Evolutionary conservation across 1,140 invertebrate species (phyloP).

Genomic region (Drosophila mauritiana): DNA sequence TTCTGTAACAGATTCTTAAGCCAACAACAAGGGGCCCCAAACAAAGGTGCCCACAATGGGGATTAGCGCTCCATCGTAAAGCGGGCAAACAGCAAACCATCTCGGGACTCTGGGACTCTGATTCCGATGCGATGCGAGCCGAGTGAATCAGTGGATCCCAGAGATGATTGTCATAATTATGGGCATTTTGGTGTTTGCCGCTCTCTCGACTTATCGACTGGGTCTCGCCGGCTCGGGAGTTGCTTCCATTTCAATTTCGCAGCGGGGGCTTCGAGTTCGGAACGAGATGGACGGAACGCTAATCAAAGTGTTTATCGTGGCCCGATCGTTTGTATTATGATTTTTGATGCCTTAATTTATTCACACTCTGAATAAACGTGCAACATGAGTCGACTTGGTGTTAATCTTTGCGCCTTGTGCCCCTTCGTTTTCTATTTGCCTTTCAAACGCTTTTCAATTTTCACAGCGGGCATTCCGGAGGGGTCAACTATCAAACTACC

Average conservation of each 20-base stretch:
- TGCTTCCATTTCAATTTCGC: constrained; percentile 81
- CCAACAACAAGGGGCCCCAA: constrained; percentile 68
- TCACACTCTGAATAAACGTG: constrained; percentile 67
- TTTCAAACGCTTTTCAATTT: constrained; percentile 80
- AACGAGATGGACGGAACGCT: constrained; percentile 41
- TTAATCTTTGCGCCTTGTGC: constrained; percentile 36
- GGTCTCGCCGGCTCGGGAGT: constrained; percentile 59
- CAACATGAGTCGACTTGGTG: constrained; percentile 18
- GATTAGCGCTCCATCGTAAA: constrained; percentile 44
- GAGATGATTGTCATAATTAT: constrained; percentile 82
- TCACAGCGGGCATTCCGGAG: constrained; percentile 60
- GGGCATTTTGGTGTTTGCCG: constrained; percentile 77
- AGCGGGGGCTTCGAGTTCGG: constrained; percentile 53
- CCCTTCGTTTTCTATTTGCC: constrained; percentile 70
- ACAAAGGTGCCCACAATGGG: constrained; percentile 62
- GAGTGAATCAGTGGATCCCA: constrained; percentile 13
- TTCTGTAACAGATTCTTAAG: constrained; percentile 82
- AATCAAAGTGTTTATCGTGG: constrained; percentile 82
- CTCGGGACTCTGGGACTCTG: background rate
- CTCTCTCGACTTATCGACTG: constrained; percentile 37
- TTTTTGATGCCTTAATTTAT: constrained; percentile 83
- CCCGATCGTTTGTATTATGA: constrained; percentile 80
- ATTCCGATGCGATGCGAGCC: background rate
- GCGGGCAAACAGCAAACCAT: background rate
- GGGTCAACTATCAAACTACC: constrained; percentile 1